These are phyloP conservation scores for Apis laboriosa DNA, from an alignment of 1,140 invertebrate genomes.

Conservation along the genomic window DNA sequence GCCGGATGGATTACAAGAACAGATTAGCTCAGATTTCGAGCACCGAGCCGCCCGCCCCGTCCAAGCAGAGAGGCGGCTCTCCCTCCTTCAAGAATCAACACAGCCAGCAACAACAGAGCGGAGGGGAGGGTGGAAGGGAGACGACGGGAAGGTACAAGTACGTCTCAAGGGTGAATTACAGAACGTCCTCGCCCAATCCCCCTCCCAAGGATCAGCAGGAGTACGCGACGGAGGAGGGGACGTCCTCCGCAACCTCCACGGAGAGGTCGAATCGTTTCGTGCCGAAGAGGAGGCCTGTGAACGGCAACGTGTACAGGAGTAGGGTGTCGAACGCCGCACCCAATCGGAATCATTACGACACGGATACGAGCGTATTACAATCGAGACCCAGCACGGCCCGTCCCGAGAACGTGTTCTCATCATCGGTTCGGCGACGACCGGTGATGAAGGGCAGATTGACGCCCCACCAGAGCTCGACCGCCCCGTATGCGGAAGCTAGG, in stretches of 20 bases:
- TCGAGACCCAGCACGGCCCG: constrained; percentile 57
- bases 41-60: constrained; percentile 28
- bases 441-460: constrained; percentile 55
- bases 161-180: constrained; percentile 70
- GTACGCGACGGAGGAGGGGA: not conserved
- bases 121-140: constrained; percentile 49
- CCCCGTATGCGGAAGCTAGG: constrained; percentile 26
- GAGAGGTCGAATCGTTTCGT: constrained; percentile 71
- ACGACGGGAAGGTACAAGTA: constrained; percentile 74
- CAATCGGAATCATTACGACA: not conserved
- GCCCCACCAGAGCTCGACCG: not conserved
- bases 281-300: constrained; percentile 71
- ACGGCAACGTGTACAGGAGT: constrained; percentile 70
- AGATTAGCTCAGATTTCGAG: constrained; percentile 63
- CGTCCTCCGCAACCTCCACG: constrained; percentile 62
- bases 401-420: constrained; percentile 72
- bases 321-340: constrained; percentile 61
- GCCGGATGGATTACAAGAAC: constrained; percentile 76
- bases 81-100: constrained; percentile 58
- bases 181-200: constrained; percentile 67
- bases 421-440: constrained; percentile 67
- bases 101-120: constrained; percentile 12
- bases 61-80: constrained; percentile 46
- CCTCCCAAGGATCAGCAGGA: constrained; percentile 54
- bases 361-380: not conserved